Evolutionary conservation across 2,888 invertebrate species (phyloP), one percentile per base, ranked within the genome.

Genomic region (Pecten maximus): DNA sequence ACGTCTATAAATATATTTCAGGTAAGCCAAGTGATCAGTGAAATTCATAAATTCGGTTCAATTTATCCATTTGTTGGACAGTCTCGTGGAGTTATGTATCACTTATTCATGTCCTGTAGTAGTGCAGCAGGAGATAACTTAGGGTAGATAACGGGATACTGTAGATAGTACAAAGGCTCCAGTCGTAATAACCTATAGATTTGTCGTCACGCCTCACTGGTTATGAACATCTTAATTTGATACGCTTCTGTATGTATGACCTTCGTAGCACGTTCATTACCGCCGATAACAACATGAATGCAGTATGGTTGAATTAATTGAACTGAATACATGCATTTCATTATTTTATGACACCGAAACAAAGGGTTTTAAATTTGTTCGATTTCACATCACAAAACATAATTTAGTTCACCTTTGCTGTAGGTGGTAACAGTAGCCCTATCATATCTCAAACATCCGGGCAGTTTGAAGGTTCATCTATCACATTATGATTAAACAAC

Each of bases 311-410:
- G 60, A 60, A 74, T 35, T 74, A 35, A 28, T 35, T 74, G 28
- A 10, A 74, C 28, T 74, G 74, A 12, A 74, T 12, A 28, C 35
- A 74, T 35, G 12, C 74, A 74, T 28, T 74, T 74, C 74, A 23
- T 54, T 54, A 54, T n/a, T 54, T 1, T 54, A n/a, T 54, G 54
- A 2, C 16, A 54, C 23, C 23, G 54, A 54, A 35, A 60, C 40
- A 40, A 88, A 40, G n/a, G 40, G 74, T 88, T 60, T 48, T 74
- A 40, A 60, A n/a, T n/a, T n/a, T n/a, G n/a, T n/a, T n/a, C n/a
- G n/a, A n/a, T 88, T 60, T 88, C 48, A 40, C 40, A 88, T 60
- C 50, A 88, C 88, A 50, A 50, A 88, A 88, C 88, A n/a, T n/a
- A 88, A 88, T 54, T 54, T 88, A 35, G 88, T 88, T 50, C n/a